phyloP scores from a whole-genome alignment of 1,140 invertebrate species.

The Patella vulgata region DNA sequence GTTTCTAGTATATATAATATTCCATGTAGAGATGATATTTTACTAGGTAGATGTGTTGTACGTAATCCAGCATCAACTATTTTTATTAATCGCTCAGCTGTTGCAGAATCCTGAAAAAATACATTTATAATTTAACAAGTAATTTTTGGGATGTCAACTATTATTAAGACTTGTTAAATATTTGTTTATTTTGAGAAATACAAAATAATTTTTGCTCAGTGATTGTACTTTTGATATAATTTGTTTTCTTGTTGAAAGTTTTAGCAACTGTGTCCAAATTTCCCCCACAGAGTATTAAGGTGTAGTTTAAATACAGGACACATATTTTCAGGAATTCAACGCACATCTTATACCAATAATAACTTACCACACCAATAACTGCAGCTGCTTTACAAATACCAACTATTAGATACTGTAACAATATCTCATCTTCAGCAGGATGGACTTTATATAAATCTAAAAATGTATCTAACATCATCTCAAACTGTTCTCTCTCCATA shows the following conservation, averaged over 20 bases:
- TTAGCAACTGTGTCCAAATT: no score
- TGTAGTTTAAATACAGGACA: no score
- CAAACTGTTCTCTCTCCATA: conserved; percentile 75
- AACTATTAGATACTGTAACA: conserved; percentile 77
- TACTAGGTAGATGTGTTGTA: conserved; percentile 74
- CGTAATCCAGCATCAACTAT: conserved; percentile 75
- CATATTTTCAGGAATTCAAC: no score
- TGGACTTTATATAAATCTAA: conserved; percentile 74
- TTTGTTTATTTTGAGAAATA: neutral
- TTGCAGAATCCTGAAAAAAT: conserved; percentile 50
- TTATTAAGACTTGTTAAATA: conserved; percentile 1
- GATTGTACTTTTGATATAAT: no score
- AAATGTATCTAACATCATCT: conserved; percentile 79
- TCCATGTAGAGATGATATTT: conserved; percentile 78
- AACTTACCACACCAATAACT: conserved; percentile 69
- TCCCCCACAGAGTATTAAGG: no score
- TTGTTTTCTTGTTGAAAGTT: no score
- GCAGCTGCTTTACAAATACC: conserved; percentile 77
- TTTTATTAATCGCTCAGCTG: conserved; percentile 73
- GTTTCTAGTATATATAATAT: conserved; percentile 80
- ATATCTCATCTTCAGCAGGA: conserved; percentile 77
- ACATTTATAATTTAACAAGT: neutral
- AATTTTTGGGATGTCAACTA: neutral
- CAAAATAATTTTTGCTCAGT: no score
- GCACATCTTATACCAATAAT: no score